Evolutionary conservation across 2,113 vertebrate genomes (phyloP).

Genomic region (Ailurus styani): DNA sequence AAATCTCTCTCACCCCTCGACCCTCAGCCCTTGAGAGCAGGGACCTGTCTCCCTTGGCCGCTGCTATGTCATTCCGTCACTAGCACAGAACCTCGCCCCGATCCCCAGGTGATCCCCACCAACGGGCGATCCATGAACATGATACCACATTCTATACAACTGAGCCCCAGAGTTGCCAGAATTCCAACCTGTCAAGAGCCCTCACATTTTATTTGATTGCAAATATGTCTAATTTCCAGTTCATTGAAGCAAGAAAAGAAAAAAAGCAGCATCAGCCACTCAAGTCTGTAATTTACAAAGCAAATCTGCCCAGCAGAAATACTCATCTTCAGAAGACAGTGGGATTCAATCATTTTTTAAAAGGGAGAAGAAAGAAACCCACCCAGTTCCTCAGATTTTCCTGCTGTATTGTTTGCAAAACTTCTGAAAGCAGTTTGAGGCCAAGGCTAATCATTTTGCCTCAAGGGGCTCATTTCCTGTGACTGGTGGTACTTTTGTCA

Average conservation of each 20-base stretch:
- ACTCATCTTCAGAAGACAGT: slow-evolving; percentile 46
- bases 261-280: not conserved
- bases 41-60: not conserved
- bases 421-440: slow-evolving; percentile 11
- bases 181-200: not conserved
- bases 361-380: not conserved
- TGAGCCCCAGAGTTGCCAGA: not conserved
- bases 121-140: fast-evolving
- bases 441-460: not conserved
- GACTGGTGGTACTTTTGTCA: slow-evolving; percentile 19
- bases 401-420: slow-evolving; percentile 16
- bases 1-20: not conserved
- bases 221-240: slow-evolving; percentile 55
- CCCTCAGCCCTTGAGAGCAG: too few species aligned
- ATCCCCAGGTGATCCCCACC: not conserved
- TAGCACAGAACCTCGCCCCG: not conserved
- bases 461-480: slow-evolving; percentile 50
- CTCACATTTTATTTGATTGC: slow-evolving; percentile 50
- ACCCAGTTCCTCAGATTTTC: not conserved
- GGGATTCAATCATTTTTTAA: slow-evolving; percentile 27
- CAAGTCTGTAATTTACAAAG: slow-evolving; percentile 54
- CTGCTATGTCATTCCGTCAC: not conserved
- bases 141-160: not conserved
- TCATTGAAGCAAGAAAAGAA: slow-evolving; percentile 49
- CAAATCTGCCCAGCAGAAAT: slow-evolving; percentile 53